Evolutionary conservation across 2,888 invertebrate species (phyloP).

Genomic region (Operophtera brumata): DNA sequence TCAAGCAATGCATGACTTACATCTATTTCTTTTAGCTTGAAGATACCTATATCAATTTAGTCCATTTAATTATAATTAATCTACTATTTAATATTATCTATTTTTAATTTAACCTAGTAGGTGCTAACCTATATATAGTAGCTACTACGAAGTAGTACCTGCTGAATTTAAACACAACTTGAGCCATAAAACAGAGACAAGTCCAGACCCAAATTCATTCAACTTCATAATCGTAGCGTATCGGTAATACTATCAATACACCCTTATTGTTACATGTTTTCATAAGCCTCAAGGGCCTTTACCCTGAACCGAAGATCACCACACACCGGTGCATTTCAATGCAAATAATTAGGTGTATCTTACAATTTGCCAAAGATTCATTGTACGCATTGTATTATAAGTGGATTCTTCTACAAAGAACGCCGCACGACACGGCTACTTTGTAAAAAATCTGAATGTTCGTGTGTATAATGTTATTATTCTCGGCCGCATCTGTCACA

Average conservation of each 20-base stretch:
- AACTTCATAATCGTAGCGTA: conserved; percentile 35
- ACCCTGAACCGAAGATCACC: conserved; percentile 53
- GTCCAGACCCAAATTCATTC: conserved; percentile 16
- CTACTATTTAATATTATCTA: too few relatives aligned
- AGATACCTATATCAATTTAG: too few relatives aligned
- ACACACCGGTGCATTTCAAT: conserved; percentile 68
- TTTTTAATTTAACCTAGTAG: too few relatives aligned
- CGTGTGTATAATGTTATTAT: conserved; percentile 78
- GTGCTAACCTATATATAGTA: too few relatives aligned
- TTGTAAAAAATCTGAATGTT: conserved; percentile 38
- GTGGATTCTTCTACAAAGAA: conserved; percentile 74
- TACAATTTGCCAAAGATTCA: conserved; percentile 78
- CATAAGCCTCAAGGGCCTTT: conserved; percentile 73
- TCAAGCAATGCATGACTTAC: too few relatives aligned
- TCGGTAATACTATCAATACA: conserved; percentile 56
- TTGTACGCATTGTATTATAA: conserved; percentile 73
- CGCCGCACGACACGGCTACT: conserved; percentile 70
- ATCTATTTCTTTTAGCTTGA: too few relatives aligned
- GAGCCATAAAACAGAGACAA: neutral
- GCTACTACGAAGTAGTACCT: neutral
- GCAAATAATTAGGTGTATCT: conserved; percentile 78
- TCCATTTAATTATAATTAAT: too few relatives aligned
- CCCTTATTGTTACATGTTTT: conserved; percentile 70
- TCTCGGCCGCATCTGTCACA: conserved; percentile 77
- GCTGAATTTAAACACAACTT: neutral